Conservation (phyloP, 2,113 vertebrate genomes). For the Fulmarus glacialis region DNA sequence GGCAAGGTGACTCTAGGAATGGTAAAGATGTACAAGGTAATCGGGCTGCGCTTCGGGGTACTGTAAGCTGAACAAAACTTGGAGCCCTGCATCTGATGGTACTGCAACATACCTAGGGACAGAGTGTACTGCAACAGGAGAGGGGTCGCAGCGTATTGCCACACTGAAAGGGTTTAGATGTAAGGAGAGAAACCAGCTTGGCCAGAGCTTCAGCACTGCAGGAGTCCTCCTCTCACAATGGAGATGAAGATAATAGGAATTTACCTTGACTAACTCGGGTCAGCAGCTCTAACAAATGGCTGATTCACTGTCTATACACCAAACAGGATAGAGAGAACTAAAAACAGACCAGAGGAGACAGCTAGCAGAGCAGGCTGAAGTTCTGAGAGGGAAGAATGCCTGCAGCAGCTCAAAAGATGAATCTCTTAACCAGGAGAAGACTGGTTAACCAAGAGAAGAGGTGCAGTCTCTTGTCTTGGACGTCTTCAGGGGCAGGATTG, state of each 20-base stretch:
- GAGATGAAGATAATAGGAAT: background rate
- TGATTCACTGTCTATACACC: background rate
- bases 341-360: background rate
- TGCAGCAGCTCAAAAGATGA: background rate
- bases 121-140: background rate
- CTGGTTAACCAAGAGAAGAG: background rate
- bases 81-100: background rate
- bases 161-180: background rate
- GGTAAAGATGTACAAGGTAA: background rate
- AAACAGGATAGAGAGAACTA: background rate
- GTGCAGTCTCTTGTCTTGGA: background rate
- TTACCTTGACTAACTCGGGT: background rate
- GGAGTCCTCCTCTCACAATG: rapidly evolving
- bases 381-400: background rate
- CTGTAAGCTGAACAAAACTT: too few relatives aligned
- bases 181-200: background rate
- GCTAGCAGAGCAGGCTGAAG: background rate
- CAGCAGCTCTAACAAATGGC: background rate
- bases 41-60: background rate
- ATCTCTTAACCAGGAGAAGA: background rate
- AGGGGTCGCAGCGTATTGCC: background rate
- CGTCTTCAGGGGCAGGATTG: background rate
- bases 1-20: background rate
- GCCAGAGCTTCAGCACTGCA: background rate
- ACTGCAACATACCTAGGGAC: background rate